Percentiles rank a stretch among this genome's conserved stretches.
These are phyloP conservation scores for Melanotaenia maccullochi DNA, from an alignment of 2,797 vertebrate species.

Conservation along the genomic window DNA sequence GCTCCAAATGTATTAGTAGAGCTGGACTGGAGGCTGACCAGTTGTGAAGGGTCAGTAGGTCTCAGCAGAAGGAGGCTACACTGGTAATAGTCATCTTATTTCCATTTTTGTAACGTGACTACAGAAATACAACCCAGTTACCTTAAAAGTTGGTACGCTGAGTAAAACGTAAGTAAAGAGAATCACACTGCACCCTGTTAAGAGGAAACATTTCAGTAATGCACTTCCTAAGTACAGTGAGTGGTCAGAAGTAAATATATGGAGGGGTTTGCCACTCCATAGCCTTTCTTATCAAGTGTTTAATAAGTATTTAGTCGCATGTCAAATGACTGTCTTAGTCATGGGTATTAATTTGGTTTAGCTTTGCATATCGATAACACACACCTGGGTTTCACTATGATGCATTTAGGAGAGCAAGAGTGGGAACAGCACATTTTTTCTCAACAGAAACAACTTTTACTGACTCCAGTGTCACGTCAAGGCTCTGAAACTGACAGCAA, in stretches of 20 bases:
- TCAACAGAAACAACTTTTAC: background rate
- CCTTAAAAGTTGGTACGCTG: background rate
- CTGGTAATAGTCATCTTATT: constrained; percentile 2
- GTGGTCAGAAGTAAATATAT: too few species aligned
- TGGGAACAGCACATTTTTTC: background rate
- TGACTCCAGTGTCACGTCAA: background rate
- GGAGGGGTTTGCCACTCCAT: too few species aligned
- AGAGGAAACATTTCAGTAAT: too few species aligned
- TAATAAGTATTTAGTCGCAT: too few species aligned
- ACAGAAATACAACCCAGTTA: constrained; percentile 4
- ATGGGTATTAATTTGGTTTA: background rate
- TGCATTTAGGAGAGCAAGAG: background rate
- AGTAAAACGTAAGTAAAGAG: background rate
- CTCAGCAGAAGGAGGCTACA: constrained; percentile 69
- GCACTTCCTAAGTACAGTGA: too few species aligned
- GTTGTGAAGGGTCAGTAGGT: constrained; percentile 69
- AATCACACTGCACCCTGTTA: background rate
- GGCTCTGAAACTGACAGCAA: background rate
- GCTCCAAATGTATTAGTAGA: constrained; percentile 69
- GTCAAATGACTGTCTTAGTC: background rate
- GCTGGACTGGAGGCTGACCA: constrained; percentile 42
- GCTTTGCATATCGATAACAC: background rate
- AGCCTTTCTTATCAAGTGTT: too few species aligned
- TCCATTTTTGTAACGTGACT: constrained; percentile 1
- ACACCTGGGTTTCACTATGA: background rate